phyloP scores from a whole-genome alignment of 2,888 invertebrate genomes.

The Mythimna loreyi region DNA sequence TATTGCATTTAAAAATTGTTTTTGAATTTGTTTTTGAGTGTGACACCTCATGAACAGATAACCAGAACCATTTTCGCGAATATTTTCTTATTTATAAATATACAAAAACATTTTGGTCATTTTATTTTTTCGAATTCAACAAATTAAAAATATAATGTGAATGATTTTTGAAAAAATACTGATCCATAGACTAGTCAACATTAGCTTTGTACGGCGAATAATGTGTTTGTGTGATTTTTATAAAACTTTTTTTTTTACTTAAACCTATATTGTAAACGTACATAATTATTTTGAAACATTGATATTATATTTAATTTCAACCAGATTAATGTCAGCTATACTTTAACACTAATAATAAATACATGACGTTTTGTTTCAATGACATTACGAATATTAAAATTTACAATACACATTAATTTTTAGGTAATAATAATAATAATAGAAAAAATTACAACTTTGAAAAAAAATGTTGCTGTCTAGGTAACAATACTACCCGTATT shows the following conservation, averaged over 20 bases:
- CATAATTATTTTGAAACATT: conserved; percentile 69
- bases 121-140: conserved; percentile 74
- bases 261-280: conserved; percentile 67
- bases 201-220: conserved; percentile 71
- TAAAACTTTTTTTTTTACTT: conserved; percentile 61
- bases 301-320: conserved; percentile 65
- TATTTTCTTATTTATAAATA: conserved; percentile 79
- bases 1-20: conserved; percentile 41
- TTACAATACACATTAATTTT: conserved; percentile 70
- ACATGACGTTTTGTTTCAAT: conserved; percentile 73
- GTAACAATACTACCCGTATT: conserved; percentile 79
- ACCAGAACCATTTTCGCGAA: conserved; percentile 69
- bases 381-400: conserved; percentile 81
- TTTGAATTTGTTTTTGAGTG: conserved; percentile 56
- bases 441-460: conserved; percentile 69
- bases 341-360: conserved; percentile 76
- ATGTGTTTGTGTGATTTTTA: conserved; percentile 67
- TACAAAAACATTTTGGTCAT: conserved; percentile 84
- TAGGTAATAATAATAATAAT: conserved; percentile 63
- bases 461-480: conserved; percentile 67
- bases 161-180: conserved; percentile 72
- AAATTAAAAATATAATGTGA: conserved; percentile 66
- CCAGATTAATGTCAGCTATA: conserved; percentile 70
- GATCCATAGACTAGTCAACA: conserved; percentile 75
- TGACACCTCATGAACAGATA: conserved; percentile 61